phyloP scores from a whole-genome alignment of 2,888 invertebrate species.

The Harpalus rufipes region DNA sequence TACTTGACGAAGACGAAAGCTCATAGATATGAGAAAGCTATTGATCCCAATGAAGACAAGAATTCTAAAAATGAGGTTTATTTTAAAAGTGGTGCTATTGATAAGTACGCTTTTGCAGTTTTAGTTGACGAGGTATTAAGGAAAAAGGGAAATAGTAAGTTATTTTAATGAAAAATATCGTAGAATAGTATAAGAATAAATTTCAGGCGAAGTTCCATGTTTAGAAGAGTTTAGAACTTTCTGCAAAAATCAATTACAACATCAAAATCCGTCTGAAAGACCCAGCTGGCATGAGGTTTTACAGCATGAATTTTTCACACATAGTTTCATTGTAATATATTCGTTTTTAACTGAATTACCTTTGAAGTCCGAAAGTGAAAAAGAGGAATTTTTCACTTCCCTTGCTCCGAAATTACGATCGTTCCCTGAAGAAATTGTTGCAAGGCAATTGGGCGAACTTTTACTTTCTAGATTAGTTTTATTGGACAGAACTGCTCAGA shows the following conservation, averaged over 20 bases:
- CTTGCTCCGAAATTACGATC: conserved; percentile 84
- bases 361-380: conserved; percentile 87
- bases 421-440: conserved; percentile 90
- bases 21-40: conserved; percentile 84
- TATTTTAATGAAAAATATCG: neutral
- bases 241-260: conserved; percentile 85
- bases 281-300: conserved; percentile 84
- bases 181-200: conserved; percentile 61
- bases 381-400: conserved; percentile 87
- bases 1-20: conserved; percentile 84
- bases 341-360: conserved; percentile 91
- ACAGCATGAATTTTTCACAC: conserved; percentile 88
- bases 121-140: conserved; percentile 87
- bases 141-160: conserved; percentile 74
- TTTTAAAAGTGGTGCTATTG: conserved; percentile 81
- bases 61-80: conserved; percentile 76
- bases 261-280: conserved; percentile 82
- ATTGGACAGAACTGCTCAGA: conserved; percentile 88
- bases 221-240: conserved; percentile 84
- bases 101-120: conserved; percentile 88
- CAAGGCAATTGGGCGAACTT: conserved; percentile 87
- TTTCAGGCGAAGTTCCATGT: conserved; percentile 84
- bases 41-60: conserved; percentile 85
- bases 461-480: conserved; percentile 91
- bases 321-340: conserved; percentile 90